Evolutionary conservation across 2,888 invertebrate genomes (phyloP).

Genomic region (Rugalucina vietnamica): DNA sequence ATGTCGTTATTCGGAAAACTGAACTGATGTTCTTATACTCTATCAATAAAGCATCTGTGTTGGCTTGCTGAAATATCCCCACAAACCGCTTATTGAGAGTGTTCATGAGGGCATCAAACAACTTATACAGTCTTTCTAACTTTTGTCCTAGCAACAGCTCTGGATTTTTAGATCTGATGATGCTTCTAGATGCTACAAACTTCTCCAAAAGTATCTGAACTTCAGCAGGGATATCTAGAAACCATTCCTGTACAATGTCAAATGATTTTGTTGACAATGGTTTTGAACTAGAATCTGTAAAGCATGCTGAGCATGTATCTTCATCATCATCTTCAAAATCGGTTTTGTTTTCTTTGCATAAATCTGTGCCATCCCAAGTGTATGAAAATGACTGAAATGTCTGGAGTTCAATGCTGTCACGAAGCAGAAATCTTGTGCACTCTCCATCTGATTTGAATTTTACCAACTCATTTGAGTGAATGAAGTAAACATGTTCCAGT

Average conservation of each 20-base stretch:
- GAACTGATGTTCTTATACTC: constrained; percentile 36
- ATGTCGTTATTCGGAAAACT: constrained; percentile 38
- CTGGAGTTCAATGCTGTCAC: too few relatives aligned
- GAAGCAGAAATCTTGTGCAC: too few relatives aligned
- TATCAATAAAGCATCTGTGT: constrained; percentile 36
- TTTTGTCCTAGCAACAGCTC: background rate
- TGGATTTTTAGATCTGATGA: background rate
- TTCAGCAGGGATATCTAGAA: too few relatives aligned
- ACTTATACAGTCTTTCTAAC: constrained; percentile 1
- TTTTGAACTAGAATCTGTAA: background rate
- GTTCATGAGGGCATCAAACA: constrained; percentile 3
- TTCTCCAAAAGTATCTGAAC: constrained; percentile 9
- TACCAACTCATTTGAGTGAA: too few relatives aligned
- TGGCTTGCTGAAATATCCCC: constrained; percentile 37
- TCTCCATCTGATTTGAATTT: too few relatives aligned
- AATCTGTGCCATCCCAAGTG: background rate
- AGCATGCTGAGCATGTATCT: background rate
- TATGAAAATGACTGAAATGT: too few relatives aligned
- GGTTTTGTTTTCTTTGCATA: background rate
- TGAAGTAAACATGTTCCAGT: too few relatives aligned
- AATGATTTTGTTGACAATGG: constrained; percentile 3
- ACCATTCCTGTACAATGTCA: constrained; percentile 11
- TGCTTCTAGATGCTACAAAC: background rate
- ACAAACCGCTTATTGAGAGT: background rate
- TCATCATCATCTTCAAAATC: background rate